These are phyloP conservation scores for Zaprionus vittiger DNA, from an alignment of 1,140 invertebrate species.

Conservation along the genomic window DNA sequence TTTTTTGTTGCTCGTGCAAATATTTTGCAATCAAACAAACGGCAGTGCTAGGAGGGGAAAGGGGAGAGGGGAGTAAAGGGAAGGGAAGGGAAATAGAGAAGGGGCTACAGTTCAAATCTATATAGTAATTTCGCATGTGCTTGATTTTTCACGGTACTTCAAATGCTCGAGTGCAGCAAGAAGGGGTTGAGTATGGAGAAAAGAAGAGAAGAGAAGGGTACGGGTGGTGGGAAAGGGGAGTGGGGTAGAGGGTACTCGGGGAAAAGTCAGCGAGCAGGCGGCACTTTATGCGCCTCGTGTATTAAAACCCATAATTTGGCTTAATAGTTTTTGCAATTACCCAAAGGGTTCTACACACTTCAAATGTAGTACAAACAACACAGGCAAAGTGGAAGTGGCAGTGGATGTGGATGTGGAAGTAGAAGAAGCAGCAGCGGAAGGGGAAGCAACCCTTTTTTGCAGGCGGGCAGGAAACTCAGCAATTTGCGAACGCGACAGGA, in stretches of 20 bases:
- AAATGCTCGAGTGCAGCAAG: constrained; percentile 65
- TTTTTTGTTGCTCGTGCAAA: constrained; percentile 48
- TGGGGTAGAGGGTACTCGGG: background rate
- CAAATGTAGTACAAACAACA: constrained; percentile 11
- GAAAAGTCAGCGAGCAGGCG: constrained; percentile 44
- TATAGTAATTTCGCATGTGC: constrained; percentile 80
- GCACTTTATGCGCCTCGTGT: constrained; percentile 58
- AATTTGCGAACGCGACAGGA: constrained; percentile 40
- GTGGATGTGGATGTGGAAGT: background rate
- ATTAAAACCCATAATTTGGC: constrained; percentile 82
- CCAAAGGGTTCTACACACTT: constrained; percentile 55
- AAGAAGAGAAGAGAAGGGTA: background rate
- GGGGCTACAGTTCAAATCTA: constrained; percentile 53
- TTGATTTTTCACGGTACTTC: constrained; percentile 78
- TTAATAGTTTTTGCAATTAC: constrained; percentile 83
- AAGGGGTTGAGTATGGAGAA: background rate
- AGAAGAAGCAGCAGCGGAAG: constrained; percentile 1
- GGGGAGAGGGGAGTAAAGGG: background rate
- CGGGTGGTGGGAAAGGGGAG: background rate
- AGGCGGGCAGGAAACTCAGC: constrained; percentile 42
- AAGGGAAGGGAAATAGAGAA: background rate
- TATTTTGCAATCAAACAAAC: constrained; percentile 64
- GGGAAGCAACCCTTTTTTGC: constrained; percentile 31
- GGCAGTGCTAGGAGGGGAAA: background rate
- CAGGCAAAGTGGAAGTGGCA: background rate